Evolutionary conservation across 2,888 invertebrate genomes (phyloP), one percentile per base, ranked within the genome.

Genomic region (Chydorus sphaericus): DNA sequence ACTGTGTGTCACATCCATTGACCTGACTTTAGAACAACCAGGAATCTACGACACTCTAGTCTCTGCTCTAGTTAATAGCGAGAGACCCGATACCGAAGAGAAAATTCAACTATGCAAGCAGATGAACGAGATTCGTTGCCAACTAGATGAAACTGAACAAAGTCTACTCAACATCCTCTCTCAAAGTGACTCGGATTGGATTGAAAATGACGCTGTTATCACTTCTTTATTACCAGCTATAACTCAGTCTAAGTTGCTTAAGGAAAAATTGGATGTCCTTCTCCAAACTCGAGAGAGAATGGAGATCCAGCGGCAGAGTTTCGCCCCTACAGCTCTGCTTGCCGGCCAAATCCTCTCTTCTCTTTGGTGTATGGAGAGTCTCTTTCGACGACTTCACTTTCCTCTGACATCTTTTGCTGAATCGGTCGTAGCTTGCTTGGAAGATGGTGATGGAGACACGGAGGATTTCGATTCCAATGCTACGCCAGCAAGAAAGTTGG

Each of bases 201-300:
- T 55, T 11, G 48, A 55, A 26, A 49, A 55, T 16, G 55, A 55
- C 28, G 28, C 55, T 11, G 49, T 55, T n/a, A 49, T 55, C n/a
- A 55, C 48, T 1, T 28, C 49, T 4, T 18, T 55, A 4, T n/a
- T 55, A 37, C 55, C 55, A 10, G 48, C 33, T 48, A 23, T 55
- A 7, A 49, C 48, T n/a, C 55, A 55, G 29, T 55, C 48, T 26
- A 30, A 48, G 31, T 7, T 55, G 20, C 33, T 55, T 6, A 55
- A 49, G n/a, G 55, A 55, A 18, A 55, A 55, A 26, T 28, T 49
- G 29, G 49, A 28, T 16, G 48, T 48, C 23, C n/a, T 55, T 8
- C 20, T 38, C 31, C 55, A 55, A 16, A 48, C 55, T 2, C 33
- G 33, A 10, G 33, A 49, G 26, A 48, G 55, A 11, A 26, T 55